Evolutionary conservation across 2,888 invertebrate genomes (phyloP).

Genomic region (Plemyria rubiginata): DNA sequence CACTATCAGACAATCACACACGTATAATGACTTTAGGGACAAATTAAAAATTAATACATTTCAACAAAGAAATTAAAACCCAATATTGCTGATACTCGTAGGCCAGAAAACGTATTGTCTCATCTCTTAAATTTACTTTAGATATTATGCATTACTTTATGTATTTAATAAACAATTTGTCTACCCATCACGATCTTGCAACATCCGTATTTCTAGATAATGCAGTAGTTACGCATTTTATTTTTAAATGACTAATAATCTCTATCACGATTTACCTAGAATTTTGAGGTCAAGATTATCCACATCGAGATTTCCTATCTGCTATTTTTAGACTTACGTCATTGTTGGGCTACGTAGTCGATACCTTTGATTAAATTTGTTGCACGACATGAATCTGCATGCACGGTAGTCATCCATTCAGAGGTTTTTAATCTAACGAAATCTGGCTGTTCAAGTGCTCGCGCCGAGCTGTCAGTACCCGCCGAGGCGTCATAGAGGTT

Average conservation of each 20-base stretch:
- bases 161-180: not conserved
- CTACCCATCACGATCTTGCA: constrained; percentile 28
- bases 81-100: not conserved
- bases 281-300: constrained; percentile 46
- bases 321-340: constrained; percentile 34
- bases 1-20: no score
- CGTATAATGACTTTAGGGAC: no score
- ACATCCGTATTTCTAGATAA: constrained; percentile 33
- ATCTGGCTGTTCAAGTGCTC: no score
- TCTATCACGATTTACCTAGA: constrained; percentile 44
- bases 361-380: not conserved
- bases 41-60: no score
- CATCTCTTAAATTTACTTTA: not conserved
- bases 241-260: constrained; percentile 42
- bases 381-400: no score
- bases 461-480: no score
- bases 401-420: no score
- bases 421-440: no score
- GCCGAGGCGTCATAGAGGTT: no score
- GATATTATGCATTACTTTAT: not conserved
- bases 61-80: no score
- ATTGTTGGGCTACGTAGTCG: constrained; percentile 16
- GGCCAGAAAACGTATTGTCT: not conserved
- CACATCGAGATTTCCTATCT: constrained; percentile 36
- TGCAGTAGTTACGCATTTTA: constrained; percentile 25